Percentiles rank a stretch among this genome's conserved stretches.
Conservation (phyloP, 1,140 invertebrate genomes). For the Thrips palmi region DNA sequence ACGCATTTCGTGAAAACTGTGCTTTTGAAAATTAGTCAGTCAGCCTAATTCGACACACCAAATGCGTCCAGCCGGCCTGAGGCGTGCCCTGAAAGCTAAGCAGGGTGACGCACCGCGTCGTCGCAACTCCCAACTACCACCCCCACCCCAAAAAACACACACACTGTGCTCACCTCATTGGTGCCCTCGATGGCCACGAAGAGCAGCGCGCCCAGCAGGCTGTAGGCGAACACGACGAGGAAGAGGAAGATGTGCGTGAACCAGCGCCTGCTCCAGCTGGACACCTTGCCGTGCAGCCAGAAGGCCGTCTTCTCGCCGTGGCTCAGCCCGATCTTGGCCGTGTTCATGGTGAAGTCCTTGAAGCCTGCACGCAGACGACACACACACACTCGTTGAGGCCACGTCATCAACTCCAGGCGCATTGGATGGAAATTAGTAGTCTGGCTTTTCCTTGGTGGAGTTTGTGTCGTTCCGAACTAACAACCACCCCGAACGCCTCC, state of each 20-base stretch:
- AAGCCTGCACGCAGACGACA: slow-evolving; percentile 26
- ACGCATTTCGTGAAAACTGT: no score
- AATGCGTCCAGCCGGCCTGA: slow-evolving; percentile 3
- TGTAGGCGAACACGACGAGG: slow-evolving; percentile 55
- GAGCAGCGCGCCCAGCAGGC: slow-evolving; percentile 51
- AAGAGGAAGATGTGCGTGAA: slow-evolving; percentile 75
- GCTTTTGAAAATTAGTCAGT: no score
- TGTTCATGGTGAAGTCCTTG: slow-evolving; percentile 49
- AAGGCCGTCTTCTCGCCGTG: slow-evolving; percentile 62
- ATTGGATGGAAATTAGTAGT: no score
- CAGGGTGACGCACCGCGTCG: no score
- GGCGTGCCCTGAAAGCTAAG: no score
- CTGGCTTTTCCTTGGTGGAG: no score
- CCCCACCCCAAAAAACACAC: slow-evolving; percentile 30
- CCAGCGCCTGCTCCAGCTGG: slow-evolving; percentile 59
- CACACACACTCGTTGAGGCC: no score
- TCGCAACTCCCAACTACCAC: no score
- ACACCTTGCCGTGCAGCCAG: slow-evolving; percentile 57
- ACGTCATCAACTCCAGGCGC: no score
- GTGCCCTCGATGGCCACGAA: slow-evolving; percentile 54
- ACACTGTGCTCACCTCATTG: slow-evolving; percentile 29
- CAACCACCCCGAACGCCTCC: no score
- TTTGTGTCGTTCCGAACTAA: no score
- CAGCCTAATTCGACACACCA: slow-evolving; percentile 5
- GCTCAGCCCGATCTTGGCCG: slow-evolving; percentile 55